A percentile compares a stretch with the other conserved stretches of the same genome.
phyloP scores from a whole-genome alignment of 1,140 invertebrate species.

The Dreissena polymorpha region DNA sequence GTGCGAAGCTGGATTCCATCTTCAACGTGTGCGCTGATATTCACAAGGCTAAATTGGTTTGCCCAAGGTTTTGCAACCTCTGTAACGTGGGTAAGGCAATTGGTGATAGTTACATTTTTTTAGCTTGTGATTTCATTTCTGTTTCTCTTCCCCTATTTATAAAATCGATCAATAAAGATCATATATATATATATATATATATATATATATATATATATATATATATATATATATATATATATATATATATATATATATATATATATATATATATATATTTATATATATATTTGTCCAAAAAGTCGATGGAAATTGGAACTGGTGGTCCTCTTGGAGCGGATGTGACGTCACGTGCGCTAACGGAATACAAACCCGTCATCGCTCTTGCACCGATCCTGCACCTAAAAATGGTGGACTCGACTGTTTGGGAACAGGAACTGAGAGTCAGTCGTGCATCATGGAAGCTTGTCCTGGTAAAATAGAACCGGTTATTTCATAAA shows the following conservation, averaged over 20 bases:
- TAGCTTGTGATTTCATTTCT: no score
- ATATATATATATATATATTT: no score
- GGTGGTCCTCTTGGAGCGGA: constrained; percentile 1
- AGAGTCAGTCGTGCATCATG: neutral
- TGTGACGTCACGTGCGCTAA: constrained; percentile 23
- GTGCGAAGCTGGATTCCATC: neutral
- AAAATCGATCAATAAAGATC: no score
- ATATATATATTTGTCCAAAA: no score
- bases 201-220: no score
- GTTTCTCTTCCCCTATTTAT: no score
- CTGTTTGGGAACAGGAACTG: neutral
- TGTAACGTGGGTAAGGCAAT: neutral
- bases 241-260: no score
- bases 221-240: no score
- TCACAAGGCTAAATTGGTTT: neutral
- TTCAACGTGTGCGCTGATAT: neutral
- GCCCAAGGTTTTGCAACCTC: neutral
- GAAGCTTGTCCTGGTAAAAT: neutral
- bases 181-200: no score
- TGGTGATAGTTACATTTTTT: no score
- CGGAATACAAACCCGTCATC: neutral
- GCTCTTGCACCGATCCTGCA: constrained; percentile 8
- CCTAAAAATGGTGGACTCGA: neutral
- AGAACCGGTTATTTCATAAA: neutral
- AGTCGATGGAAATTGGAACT: no score